Percentiles rank a stretch among this genome's conserved stretches.
Evolutionary conservation across 2,113 vertebrate genomes (phyloP).

Genomic region (Galbula dea): DNA sequence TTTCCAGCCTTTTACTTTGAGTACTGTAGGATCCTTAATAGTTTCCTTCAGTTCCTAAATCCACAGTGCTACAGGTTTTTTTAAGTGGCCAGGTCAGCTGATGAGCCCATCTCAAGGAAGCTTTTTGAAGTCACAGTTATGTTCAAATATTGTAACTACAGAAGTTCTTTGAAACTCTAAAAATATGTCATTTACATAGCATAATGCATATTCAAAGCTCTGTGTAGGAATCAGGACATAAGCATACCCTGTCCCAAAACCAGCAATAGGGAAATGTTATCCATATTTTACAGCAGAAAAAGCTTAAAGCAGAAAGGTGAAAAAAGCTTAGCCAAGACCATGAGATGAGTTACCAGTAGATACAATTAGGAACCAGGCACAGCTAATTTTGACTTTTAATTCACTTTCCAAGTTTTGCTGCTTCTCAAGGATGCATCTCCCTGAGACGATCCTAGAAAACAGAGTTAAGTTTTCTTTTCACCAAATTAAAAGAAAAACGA

Average conservation of each 20-base stretch:
- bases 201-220: background rate
- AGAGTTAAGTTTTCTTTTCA: constrained; percentile 2
- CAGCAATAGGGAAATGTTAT: background rate
- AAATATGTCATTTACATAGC: background rate
- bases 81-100: background rate
- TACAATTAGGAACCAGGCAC: background rate
- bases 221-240: background rate
- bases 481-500: background rate
- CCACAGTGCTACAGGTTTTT: background rate
- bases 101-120: background rate
- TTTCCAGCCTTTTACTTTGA: background rate
- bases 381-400: background rate
- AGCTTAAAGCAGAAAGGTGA: background rate
- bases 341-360: background rate
- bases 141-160: background rate
- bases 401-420: background rate
- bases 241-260: background rate
- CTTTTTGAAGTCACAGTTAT: background rate
- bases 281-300: background rate
- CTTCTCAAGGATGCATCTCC: background rate
- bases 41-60: background rate
- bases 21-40: background rate
- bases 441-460: background rate
- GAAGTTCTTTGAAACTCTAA: background rate
- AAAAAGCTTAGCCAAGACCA: background rate